These are phyloP conservation scores for Macrobrachium rosenbergii DNA, from an alignment of 1,140 invertebrate genomes.

Conservation along the genomic window DNA sequence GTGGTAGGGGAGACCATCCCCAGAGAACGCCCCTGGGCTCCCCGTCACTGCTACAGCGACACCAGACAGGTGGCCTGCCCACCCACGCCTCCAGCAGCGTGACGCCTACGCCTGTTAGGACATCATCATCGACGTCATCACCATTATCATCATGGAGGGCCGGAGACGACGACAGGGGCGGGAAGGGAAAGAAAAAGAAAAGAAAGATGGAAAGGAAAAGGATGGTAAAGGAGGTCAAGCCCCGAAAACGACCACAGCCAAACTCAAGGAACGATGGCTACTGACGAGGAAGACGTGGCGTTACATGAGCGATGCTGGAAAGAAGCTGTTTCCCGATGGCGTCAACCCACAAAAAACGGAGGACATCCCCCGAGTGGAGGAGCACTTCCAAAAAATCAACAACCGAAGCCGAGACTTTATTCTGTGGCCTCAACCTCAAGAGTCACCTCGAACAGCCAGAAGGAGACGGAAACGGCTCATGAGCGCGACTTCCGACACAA, in stretches of 20 bases:
- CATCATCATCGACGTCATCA: conserved; percentile 10
- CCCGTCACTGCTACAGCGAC: conserved; percentile 13
- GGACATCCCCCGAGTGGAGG: conserved; percentile 83
- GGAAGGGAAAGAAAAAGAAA: conserved; percentile 23
- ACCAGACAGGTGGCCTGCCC: conserved; percentile 31
- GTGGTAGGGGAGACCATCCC: conserved; percentile 39
- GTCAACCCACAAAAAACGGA: conserved; percentile 75
- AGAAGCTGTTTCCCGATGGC: conserved; percentile 82
- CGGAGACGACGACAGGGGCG: conserved; percentile 12
- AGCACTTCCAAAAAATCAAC: conserved; percentile 87
- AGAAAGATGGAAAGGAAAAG: conserved; percentile 31
- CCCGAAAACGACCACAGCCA: conserved; percentile 51
- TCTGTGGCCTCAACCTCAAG: conserved; percentile 81
- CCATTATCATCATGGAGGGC: conserved; percentile 3
- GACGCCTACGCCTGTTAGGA: conserved; percentile 7
- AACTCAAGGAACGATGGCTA: conserved; percentile 81
- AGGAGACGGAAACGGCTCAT: conserved; percentile 27
- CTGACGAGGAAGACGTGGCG: conserved; percentile 89
- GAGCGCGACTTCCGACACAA: conserved; percentile 45
- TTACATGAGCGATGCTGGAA: conserved; percentile 90
- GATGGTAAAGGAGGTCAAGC: conserved; percentile 42
- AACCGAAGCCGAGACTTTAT: conserved; percentile 82
- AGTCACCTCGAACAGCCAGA: conserved; percentile 41
- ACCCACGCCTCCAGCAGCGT: conserved; percentile 37
- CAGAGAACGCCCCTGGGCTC: conserved; percentile 3